These are phyloP conservation scores for Saccopteryx leptura DNA, from an alignment of 2,113 vertebrate genomes.

Conservation along the genomic window DNA sequence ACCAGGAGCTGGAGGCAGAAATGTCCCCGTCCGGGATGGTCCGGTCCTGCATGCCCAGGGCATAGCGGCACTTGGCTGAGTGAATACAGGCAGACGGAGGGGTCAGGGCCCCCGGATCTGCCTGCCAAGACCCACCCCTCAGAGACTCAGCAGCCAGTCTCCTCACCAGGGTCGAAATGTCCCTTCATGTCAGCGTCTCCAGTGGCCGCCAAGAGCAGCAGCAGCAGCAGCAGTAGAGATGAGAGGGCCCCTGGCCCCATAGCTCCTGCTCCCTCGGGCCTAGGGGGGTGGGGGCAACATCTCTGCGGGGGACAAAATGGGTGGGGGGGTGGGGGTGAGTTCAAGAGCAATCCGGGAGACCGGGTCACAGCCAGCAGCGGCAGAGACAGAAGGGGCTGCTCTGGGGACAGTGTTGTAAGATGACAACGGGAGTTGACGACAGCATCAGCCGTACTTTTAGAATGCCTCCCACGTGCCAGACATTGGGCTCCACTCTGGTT, in stretches of 20 bases:
- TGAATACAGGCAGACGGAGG: neutral
- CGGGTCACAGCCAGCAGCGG: neutral
- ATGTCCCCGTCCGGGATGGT: conserved; percentile 95
- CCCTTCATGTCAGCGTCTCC: conserved; percentile 83
- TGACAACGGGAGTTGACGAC: neutral
- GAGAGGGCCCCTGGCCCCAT: conserved; percentile 65
- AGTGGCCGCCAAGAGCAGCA: conserved; percentile 61
- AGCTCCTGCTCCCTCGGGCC: conserved; percentile 39
- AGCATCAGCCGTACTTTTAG: conserved; percentile 10
- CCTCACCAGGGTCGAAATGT: conserved; percentile 86
- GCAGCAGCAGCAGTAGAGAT: conserved; percentile 17
- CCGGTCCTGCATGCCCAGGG: conserved; percentile 96
- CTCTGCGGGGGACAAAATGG: conserved; percentile 56
- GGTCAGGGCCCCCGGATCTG: neutral
- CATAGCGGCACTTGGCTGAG: conserved; percentile 95
- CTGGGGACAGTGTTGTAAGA: neutral
- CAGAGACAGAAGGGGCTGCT: neutral
- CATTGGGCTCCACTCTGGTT: neutral
- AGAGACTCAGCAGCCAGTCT: neutral
- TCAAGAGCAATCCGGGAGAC: neutral
- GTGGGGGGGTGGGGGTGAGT: neutral
- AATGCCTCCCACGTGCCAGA: neutral
- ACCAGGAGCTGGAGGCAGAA: conserved; percentile 96
- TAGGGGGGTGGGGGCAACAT: conserved; percentile 72
- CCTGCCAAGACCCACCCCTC: neutral